These are phyloP conservation scores for Anseranas semipalmata DNA, from an alignment of 2,113 vertebrate species.

Conservation along the genomic window DNA sequence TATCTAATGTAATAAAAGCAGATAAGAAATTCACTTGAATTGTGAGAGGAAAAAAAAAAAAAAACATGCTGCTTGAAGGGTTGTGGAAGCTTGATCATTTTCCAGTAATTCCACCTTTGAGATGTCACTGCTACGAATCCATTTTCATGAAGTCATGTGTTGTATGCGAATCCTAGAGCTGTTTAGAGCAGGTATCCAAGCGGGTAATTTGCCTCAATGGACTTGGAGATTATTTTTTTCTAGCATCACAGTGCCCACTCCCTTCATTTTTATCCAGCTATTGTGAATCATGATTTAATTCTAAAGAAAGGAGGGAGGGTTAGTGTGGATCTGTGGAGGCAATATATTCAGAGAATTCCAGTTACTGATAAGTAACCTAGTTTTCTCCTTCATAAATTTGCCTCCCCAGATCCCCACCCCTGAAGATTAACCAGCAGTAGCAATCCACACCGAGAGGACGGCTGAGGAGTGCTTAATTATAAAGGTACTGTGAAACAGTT, in stretches of 20 bases:
- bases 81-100: neutral
- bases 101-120: neutral
- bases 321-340: slow-evolving; percentile 74
- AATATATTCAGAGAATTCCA: slow-evolving; percentile 74
- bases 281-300: slow-evolving; percentile 31
- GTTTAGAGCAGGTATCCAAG: slow-evolving; percentile 1
- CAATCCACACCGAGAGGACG: slow-evolving; percentile 67
- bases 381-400: slow-evolving; percentile 76
- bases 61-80: neutral
- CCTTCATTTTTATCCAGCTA: slow-evolving; percentile 42
- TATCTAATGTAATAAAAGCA: neutral
- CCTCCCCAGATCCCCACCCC: slow-evolving; percentile 72
- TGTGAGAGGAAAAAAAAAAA: rapidly evolving
- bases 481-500: slow-evolving; percentile 73
- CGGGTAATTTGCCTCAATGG: neutral
- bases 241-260: slow-evolving; percentile 21
- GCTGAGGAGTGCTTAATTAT: slow-evolving; percentile 71
- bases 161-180: neutral
- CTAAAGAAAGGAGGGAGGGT: slow-evolving; percentile 62
- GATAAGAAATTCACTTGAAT: neutral
- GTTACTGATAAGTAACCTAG: slow-evolving; percentile 74
- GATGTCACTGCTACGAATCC: neutral
- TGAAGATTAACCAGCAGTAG: slow-evolving; percentile 71
- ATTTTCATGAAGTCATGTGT: neutral
- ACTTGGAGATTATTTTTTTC: slow-evolving; percentile 23